Percentiles rank a stretch among this genome's conserved stretches.
These are phyloP conservation scores for Corythornis leucogaster DNA, from an alignment of 2,797 vertebrate genomes.

Conservation along the genomic window DNA sequence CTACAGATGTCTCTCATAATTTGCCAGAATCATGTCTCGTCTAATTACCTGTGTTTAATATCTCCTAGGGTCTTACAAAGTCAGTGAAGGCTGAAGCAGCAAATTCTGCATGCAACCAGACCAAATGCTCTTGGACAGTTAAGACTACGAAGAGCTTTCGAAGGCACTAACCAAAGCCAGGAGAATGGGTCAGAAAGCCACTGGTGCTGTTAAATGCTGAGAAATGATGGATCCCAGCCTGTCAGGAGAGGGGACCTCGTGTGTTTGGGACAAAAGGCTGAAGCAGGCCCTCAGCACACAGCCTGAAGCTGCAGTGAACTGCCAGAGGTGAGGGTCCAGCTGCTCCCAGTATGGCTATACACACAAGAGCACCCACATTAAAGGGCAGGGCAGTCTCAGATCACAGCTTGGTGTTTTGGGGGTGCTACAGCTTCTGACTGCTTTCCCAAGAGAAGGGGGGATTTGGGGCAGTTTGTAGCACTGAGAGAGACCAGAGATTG, in stretches of 20 bases:
- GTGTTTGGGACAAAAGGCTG: not conserved
- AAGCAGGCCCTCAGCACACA: not conserved
- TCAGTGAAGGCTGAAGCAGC: slow-evolving; percentile 17
- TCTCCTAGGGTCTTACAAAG: slow-evolving; percentile 35
- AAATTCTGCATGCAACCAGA: not conserved
- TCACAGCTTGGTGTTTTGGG: not conserved
- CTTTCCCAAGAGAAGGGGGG: not conserved
- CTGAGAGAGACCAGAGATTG: not conserved
- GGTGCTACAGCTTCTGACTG: not conserved
- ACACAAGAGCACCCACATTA: not conserved
- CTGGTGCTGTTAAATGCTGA: not conserved
- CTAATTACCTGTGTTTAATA: slow-evolving; percentile 50
- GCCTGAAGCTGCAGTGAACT: not conserved
- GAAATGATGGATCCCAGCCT: not conserved
- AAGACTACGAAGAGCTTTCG: not conserved
- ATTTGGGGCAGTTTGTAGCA: not conserved
- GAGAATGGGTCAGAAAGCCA: not conserved
- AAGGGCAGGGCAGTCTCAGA: not conserved
- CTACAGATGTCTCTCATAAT: slow-evolving; percentile 34
- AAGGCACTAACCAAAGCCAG: not conserved
- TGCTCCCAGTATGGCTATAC: not conserved
- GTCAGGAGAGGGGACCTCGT: not conserved
- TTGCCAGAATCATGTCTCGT: slow-evolving; percentile 33
- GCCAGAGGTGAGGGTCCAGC: not conserved
- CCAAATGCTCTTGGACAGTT: not conserved